Base-by-base conservation (phyloP, 2,797 vertebrate genomes). In the Phoeniculus purpureus region DNA sequence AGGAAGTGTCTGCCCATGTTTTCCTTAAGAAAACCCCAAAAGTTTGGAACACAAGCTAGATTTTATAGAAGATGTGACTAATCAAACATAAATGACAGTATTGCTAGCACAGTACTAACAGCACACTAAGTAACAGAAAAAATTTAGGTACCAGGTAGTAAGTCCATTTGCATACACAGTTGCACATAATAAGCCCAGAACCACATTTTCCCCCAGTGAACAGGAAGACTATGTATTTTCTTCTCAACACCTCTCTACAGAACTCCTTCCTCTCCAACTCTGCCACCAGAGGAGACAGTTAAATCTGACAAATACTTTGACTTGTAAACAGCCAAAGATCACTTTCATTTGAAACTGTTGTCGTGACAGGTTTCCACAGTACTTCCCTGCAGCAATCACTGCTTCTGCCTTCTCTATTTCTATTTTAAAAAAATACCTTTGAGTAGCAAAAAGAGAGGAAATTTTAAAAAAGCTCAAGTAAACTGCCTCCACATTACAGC, bases 401-500 rank as follows among this genome's bases (percentile, higher is more conserved):
- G 61, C 65, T 92, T 93, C 94, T 87, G 89, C 73, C 89, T 94
- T 94, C 92, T 88, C 40, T 75, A 70, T 52, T 96, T 89, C 93
- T 95, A 94, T 94, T 94, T 93, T 93, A n/a, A 87, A 94, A 96
- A 93, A 80, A 64, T 71, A 95, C 87, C 79, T 93, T 80, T 11
- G 26, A 95, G 58, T 80, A 94, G 55, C 32, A 84, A 84, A 94
- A 92, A 78, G 77, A 50, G 7, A 8, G 12, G 16, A 73, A 22
- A 67, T 37, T 2, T 15, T 29, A 47, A 54, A 56, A 54, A 40
- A 54, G 9, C 52, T 73, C 73, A 76, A 83, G 43, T 86, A 81
- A 85, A 90, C 34, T 55, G 64, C 25, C 62, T 72, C 37, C 81
- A 52, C 25, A 76, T 40, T 83, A 85, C 34, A 81, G 64, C 14